Evolutionary conservation across 2,888 invertebrate species (phyloP), one percentile per base, ranked within the genome.

Genomic region (Oscheius sp.): DNA sequence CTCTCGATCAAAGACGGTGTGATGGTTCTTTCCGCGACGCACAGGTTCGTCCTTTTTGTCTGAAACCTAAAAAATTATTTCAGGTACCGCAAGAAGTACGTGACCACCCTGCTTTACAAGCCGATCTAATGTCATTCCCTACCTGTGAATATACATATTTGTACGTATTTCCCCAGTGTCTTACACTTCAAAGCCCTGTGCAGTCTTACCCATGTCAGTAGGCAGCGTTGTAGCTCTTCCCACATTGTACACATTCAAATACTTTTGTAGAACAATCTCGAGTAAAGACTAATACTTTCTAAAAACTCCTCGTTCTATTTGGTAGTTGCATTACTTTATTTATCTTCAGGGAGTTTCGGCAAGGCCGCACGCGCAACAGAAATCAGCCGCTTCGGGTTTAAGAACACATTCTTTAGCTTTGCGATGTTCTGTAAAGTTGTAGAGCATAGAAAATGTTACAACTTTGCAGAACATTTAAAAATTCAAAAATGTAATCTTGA

Each of bases 1-100:
- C 92, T 99, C 80, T 98, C 97, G 63, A 99, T 99, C 88, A 98
- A 98, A 57, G 99, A 99, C 91, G 99, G 99, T 66, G 99, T 99
- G 2, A 99, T 99, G 98, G 99, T 99, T 55, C 92, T 99, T 48
- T 97, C 96, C 88, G 97, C 98, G 13, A 99, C 98, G 4, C 97
- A 99, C 91, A 93, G 99, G 81, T 98, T 11, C 33, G 60, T 66
- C 68, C 1, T 48, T 37, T 50, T 50, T 48, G 58, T 13, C 58
- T 33, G 2, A 58, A 11, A 58, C 3, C 62, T 65, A 13, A 35
- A 65, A 53, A 13, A 53, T 13, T 37, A 47, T 62, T 70, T 55
- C 91, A 93, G 99, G 80, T 99, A 84, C 90, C 93, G 97, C 82
- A 98, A 98, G 92, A 99, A 99, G 92, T 99, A 98, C 91, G 99